Evolutionary conservation across 2,113 vertebrate species (phyloP).

Genomic region (Okapia johnstoni): DNA sequence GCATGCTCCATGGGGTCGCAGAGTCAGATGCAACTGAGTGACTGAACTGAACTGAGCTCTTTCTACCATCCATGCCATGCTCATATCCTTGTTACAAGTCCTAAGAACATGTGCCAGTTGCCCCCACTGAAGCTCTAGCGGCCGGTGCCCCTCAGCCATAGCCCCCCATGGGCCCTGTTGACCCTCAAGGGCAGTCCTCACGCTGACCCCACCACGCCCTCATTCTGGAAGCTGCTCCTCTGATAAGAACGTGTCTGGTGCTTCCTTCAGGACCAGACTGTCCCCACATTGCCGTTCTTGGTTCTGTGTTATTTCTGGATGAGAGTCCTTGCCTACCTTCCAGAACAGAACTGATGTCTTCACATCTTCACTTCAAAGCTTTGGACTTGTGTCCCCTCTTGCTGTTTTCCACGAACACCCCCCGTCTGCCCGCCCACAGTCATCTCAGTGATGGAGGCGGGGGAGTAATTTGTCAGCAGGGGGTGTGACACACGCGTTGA

Average conservation of each 20-base stretch:
- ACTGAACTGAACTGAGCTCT: background rate
- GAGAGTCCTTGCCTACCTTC: background rate
- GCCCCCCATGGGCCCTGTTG: fast-evolving
- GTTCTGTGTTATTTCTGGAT: slow-evolving; percentile 58
- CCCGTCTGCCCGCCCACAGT: background rate
- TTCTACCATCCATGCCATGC: background rate
- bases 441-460: background rate
- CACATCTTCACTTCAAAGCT: slow-evolving; percentile 66
- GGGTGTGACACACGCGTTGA: background rate
- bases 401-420: slow-evolving; percentile 47
- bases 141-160: fast-evolving
- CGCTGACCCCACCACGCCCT: background rate
- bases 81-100: background rate
- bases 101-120: background rate
- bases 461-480: slow-evolving; percentile 5
- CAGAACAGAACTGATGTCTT: slow-evolving; percentile 15
- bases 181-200: fast-evolving
- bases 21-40: fast-evolving
- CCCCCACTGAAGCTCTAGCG: fast-evolving
- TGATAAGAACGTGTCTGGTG: background rate
- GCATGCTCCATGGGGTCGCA: background rate
- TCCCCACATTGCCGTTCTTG: background rate
- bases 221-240: background rate
- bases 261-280: background rate
- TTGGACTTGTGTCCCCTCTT: slow-evolving; percentile 30